Percentiles rank a stretch among this genome's conserved stretches.
Conservation (phyloP, 1,140 invertebrate genomes). For the Carposina sasakii region DNA sequence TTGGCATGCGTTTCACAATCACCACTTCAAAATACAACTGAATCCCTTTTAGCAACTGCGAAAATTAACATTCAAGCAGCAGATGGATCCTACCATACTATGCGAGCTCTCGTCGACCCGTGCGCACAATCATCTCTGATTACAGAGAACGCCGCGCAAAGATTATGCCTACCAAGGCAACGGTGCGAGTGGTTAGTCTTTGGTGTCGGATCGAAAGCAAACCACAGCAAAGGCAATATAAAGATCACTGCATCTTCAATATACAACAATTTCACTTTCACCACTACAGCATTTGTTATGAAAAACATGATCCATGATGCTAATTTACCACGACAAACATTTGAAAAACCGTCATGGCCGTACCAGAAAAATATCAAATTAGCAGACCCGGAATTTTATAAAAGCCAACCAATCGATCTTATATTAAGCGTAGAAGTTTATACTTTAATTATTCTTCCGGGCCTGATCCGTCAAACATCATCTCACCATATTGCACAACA, state of each 20-base stretch:
- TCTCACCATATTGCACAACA: neutral
- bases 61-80: no score
- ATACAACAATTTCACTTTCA: slow-evolving; percentile 11
- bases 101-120: slow-evolving; percentile 12
- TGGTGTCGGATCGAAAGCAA: slow-evolving; percentile 16
- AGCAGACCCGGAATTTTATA: slow-evolving; percentile 15
- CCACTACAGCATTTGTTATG: slow-evolving; percentile 15
- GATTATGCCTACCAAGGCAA: slow-evolving; percentile 12
- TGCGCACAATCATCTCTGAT: slow-evolving; percentile 15
- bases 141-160: slow-evolving; percentile 14
- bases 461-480: slow-evolving; percentile 16
- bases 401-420: slow-evolving; percentile 7
- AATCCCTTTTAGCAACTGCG: no score
- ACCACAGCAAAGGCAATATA: slow-evolving; percentile 11
- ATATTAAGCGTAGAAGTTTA: slow-evolving; percentile 8
- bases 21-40: no score
- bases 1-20: no score
- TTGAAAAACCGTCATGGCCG: slow-evolving; percentile 12
- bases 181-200: slow-evolving; percentile 9
- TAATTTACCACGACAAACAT: slow-evolving; percentile 19
- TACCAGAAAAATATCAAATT: slow-evolving; percentile 12
- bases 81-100: no score
- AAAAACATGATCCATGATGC: slow-evolving; percentile 12
- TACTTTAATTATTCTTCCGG: slow-evolving; percentile 4
- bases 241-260: slow-evolving; percentile 6